Evolutionary conservation across 2,888 invertebrate genomes (phyloP).

Genomic region (Microplitis manilae): DNA sequence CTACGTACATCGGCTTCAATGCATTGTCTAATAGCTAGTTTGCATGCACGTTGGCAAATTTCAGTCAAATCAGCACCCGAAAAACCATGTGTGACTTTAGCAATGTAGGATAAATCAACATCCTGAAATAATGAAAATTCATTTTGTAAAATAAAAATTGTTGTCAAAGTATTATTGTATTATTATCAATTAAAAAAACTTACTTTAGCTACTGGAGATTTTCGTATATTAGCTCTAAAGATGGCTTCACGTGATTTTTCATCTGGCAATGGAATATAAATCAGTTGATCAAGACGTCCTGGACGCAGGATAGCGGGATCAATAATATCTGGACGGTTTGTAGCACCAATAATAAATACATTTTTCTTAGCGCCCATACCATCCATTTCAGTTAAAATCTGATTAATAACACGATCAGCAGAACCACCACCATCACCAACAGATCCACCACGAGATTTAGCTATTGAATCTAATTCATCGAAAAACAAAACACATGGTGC

Average conservation of each 20-base stretch:
- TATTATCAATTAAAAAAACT: not conserved
- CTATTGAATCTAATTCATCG: constrained; percentile 99
- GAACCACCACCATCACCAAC: constrained; percentile 98
- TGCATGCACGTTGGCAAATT: constrained; percentile 99
- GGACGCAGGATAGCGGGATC: constrained; percentile 99
- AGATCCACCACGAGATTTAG: constrained; percentile 97
- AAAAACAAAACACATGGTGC: constrained; percentile 99
- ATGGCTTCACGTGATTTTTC: constrained; percentile 98
- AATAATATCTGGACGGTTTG: constrained; percentile 96
- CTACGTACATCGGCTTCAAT: constrained; percentile 96
- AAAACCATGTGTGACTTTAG: constrained; percentile 95
- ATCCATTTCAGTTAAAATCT: constrained; percentile 99
- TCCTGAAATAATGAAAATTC: constrained; percentile 74
- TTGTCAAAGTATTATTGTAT: constrained; percentile 3
- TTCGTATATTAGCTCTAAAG: constrained; percentile 94
- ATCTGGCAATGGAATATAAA: constrained; percentile 99
- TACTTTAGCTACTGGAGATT: constrained; percentile 93
- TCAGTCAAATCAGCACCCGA: constrained; percentile 99
- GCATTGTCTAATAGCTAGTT: constrained; percentile 97
- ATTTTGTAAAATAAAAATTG: not conserved
- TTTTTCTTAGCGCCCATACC: constrained; percentile 99
- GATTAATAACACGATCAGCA: constrained; percentile 99
- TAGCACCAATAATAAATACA: constrained; percentile 98
- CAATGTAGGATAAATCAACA: constrained; percentile 90
- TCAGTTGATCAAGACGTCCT: constrained; percentile 98